A percentile compares a stretch with the other conserved stretches of the same genome.
Conservation (phyloP, 2,113 vertebrate genomes). For the Erythrocebus patas region DNA sequence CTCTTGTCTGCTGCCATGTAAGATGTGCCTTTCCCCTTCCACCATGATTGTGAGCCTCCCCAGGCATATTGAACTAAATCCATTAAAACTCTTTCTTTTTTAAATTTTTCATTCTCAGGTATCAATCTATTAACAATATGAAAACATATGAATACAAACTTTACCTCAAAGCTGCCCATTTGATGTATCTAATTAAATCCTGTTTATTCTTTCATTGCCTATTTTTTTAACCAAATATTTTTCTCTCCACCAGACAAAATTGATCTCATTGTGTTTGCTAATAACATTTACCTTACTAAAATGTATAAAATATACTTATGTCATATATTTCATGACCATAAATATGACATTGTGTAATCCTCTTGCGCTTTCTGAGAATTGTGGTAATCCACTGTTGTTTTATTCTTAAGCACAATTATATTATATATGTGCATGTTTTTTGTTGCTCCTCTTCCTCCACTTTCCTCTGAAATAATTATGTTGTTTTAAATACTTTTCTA, state of each 20-base stretch:
- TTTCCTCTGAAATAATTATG: neutral
- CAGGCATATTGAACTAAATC: no score
- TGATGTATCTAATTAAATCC: neutral
- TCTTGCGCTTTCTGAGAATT: neutral
- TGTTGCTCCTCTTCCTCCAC: neutral
- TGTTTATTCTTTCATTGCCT: neutral
- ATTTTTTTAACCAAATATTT: neutral
- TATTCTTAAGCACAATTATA: neutral
- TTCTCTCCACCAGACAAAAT: neutral
- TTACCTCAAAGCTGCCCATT: neutral
- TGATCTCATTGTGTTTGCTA: neutral
- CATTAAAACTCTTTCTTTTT: no score
- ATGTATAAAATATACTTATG: neutral
- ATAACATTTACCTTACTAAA: neutral
- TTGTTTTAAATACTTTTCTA: neutral
- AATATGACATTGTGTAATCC: neutral
- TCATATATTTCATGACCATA: neutral
- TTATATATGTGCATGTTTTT: neutral
- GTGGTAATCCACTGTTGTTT: neutral
- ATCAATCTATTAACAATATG: no score
- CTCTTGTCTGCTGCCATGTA: no score
- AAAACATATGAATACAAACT: neutral
- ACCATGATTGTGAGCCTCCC: no score
- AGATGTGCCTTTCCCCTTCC: no score
- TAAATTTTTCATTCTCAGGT: no score